Evolutionary conservation across 2,113 vertebrate genomes (phyloP), one percentile per base, ranked within the genome.

Genomic region (Podarcis muralis): DNA sequence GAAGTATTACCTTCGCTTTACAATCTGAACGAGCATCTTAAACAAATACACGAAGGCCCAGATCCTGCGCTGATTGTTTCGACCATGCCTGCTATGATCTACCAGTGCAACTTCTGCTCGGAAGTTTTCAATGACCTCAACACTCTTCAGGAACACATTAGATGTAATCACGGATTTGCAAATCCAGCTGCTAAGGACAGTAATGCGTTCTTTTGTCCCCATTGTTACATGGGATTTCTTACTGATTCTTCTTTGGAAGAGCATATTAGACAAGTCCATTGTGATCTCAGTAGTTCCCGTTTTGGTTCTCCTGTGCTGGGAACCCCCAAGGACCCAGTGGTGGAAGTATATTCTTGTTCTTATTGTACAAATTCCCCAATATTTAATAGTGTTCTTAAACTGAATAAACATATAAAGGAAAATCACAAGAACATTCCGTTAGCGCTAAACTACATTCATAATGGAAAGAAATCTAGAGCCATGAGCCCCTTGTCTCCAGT

Each of bases 351-450:
- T 94, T 99, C 99, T 86, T 99, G 99, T 96, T 99, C 99, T 53
- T 99, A 99, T 92, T 99, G 98, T 97, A 99, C 98, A 84, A 99
- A 99, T 95, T 99, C 98, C 37, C 99, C 99, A 72, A 99, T 99
- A 93, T 99, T 99, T 96, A 99, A 98, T 96, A 99, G 98, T 84
- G 98, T 99, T 92, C 97, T 99, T 91, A 99, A 99, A 95, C 96
- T 99, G 88, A 99, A 98, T 95, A 99, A 99, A 89, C 99, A 99
- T 96, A 98, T 99, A 95, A 99, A 99, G 95, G 99, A 99, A 96
- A 99, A 99, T 92, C 99, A 99, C 95, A 99, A 99, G 97, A 99
- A 99, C 97, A 99, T 99, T 96, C 99, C 99, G 81, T 96, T 99
- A 95, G 99, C 99, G 0, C 97, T 99, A 92, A 99, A 99, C 97